phyloP scores from a whole-genome alignment of 1,140 invertebrate genomes.

The Sarcophaga bullata region DNA sequence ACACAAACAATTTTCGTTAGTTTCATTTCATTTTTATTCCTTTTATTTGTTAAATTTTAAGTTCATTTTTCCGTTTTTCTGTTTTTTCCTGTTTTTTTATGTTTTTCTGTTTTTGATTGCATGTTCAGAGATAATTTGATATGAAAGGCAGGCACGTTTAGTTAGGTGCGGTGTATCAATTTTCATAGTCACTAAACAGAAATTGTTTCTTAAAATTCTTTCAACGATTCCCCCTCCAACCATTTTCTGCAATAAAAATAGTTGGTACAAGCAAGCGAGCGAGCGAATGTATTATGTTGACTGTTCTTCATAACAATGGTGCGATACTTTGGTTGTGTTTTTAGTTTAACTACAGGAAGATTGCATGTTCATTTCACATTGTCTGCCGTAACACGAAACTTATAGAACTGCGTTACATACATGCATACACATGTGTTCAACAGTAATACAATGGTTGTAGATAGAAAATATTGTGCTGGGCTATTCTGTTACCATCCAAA shows the following conservation, averaged over 20 bases:
- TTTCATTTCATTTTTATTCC: not conserved
- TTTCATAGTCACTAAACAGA: slow-evolving; percentile 33
- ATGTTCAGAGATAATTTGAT: slow-evolving; percentile 30
- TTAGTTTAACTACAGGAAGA: not conserved
- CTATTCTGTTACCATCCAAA: too few species aligned
- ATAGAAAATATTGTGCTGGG: too few species aligned
- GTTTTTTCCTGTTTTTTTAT: not conserved
- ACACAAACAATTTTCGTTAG: not conserved
- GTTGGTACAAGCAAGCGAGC: too few species aligned
- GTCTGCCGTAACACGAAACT: not conserved
- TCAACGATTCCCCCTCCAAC: slow-evolving; percentile 17
- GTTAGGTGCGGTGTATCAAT: slow-evolving; percentile 35
- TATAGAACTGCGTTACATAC: not conserved
- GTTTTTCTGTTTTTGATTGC: slow-evolving; percentile 19
- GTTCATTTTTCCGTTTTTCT: not conserved
- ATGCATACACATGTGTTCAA: not conserved
- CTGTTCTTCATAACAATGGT: not conserved
- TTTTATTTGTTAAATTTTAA: slow-evolving; percentile 15
- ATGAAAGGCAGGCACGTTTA: slow-evolving; percentile 29
- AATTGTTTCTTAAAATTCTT: slow-evolving; percentile 28
- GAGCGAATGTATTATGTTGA: not conserved
- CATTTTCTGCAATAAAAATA: not conserved
- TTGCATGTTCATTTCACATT: not conserved
- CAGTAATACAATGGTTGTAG: too few species aligned
- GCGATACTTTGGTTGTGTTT: not conserved